These are phyloP conservation scores for Tiliacea citrago DNA, from an alignment of 2,888 invertebrate genomes.

Conservation along the genomic window DNA sequence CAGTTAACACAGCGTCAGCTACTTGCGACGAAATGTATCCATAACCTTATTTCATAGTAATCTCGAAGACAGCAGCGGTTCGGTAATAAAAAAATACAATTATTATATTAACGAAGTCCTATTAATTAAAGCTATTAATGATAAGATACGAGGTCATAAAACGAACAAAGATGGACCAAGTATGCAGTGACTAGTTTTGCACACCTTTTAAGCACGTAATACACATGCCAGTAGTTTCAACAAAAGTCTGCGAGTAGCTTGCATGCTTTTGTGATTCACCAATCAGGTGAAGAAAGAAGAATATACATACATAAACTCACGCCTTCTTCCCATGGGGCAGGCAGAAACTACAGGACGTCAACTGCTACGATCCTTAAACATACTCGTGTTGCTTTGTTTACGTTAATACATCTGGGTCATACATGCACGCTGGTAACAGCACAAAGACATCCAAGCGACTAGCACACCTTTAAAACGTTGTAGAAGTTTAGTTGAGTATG, in stretches of 20 bases:
- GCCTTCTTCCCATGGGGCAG: too few species aligned
- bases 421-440: not conserved
- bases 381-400: not conserved
- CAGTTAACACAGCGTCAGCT: slow-evolving; percentile 61
- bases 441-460: not conserved
- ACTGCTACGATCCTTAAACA: not conserved
- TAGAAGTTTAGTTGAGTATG: slow-evolving; percentile 2
- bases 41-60: slow-evolving; percentile 69
- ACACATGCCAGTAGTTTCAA: not conserved
- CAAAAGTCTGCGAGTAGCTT: not conserved
- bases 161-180: not conserved
- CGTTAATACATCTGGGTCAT: not conserved
- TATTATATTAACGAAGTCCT: slow-evolving; percentile 22
- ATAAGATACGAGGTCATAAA: slow-evolving; percentile 32
- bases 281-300: not conserved
- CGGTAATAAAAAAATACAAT: slow-evolving; percentile 20
- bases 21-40: slow-evolving; percentile 61
- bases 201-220: slow-evolving; percentile 3
- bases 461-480: not conserved
- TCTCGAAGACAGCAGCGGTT: slow-evolving; percentile 50
- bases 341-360: not conserved
- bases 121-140: slow-evolving; percentile 36
- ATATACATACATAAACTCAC: not conserved
- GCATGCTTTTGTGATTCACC: not conserved
- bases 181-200: not conserved